Percentiles rank a stretch among this genome's conserved stretches.
phyloP scores from a whole-genome alignment of 2,888 invertebrate genomes.

The Acanthosepion pharaonis region DNA sequence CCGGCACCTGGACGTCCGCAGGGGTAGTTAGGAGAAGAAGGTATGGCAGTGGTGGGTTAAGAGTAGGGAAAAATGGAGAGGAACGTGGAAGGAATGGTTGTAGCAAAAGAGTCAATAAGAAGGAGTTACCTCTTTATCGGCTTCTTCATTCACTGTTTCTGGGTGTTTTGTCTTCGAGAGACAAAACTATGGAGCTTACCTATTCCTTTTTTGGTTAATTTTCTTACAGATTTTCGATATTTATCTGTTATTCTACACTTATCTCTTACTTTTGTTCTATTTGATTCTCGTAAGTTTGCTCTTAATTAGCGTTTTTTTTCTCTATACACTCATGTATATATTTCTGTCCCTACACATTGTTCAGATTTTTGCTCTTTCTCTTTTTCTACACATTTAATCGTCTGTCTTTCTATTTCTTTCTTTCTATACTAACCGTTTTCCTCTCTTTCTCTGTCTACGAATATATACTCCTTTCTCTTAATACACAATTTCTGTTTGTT shows the following conservation, averaged over 20 bases:
- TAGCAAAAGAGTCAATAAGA: neutral
- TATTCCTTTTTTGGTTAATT: no score
- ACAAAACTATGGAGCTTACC: no score
- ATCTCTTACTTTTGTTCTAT: no score
- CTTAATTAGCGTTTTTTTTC: no score
- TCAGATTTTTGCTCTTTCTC: no score
- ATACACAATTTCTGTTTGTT: neutral
- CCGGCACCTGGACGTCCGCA: conserved; percentile 37
- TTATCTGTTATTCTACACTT: no score
- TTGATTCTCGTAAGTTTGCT: no score
- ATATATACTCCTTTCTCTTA: neutral
- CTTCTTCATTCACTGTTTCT: neutral
- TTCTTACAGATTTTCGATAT: no score
- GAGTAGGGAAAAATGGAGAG: neutral
- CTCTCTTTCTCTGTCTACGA: neutral
- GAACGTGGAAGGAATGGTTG: neutral
- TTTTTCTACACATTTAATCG: no score
- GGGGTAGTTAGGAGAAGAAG: neutral
- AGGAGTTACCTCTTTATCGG: neutral
- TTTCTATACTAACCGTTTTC: neutral
- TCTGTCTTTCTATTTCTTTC: neutral
- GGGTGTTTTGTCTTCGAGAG: neutral
- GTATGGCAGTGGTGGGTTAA: neutral
- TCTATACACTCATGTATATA: no score
- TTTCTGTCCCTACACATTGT: no score